These are phyloP conservation scores for Bombus picipes DNA, from an alignment of 1,140 invertebrate species.

Conservation along the genomic window DNA sequence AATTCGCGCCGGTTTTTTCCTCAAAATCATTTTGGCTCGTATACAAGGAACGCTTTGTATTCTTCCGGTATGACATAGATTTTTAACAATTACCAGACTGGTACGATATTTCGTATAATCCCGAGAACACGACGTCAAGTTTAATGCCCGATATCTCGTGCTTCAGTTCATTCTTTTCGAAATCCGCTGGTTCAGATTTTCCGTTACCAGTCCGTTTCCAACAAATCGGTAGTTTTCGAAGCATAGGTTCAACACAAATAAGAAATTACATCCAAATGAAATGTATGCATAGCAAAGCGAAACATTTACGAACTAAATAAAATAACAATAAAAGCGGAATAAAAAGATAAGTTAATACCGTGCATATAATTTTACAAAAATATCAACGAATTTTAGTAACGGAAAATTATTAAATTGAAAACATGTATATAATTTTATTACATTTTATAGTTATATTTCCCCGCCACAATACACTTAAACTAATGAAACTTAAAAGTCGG, in stretches of 20 bases:
- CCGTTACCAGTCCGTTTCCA: background rate
- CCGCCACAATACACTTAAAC: background rate
- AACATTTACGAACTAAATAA: background rate
- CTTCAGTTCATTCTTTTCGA: slow-evolving; percentile 30
- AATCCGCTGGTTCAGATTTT: slow-evolving; percentile 25
- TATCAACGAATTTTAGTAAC: background rate
- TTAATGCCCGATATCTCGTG: slow-evolving; percentile 33
- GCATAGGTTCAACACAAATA: background rate
- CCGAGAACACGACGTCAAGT: slow-evolving; percentile 40
- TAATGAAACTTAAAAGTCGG: background rate
- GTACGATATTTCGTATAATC: slow-evolving; percentile 33
- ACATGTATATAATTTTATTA: background rate
- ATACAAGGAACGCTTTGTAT: slow-evolving; percentile 41
- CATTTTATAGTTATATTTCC: background rate
- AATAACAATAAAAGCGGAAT: background rate
- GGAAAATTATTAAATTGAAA: background rate
- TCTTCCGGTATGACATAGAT: slow-evolving; percentile 51
- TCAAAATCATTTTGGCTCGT: slow-evolving; percentile 47
- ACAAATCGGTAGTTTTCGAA: background rate
- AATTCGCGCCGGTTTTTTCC: slow-evolving; percentile 45
- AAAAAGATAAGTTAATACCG: background rate
- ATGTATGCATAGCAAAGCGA: background rate
- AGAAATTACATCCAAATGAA: background rate
- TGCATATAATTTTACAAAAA: background rate
- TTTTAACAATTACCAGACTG: slow-evolving; percentile 46